Base-by-base conservation (phyloP, 2,113 vertebrate genomes). In the Tautogolabrus adspersus region DNA sequence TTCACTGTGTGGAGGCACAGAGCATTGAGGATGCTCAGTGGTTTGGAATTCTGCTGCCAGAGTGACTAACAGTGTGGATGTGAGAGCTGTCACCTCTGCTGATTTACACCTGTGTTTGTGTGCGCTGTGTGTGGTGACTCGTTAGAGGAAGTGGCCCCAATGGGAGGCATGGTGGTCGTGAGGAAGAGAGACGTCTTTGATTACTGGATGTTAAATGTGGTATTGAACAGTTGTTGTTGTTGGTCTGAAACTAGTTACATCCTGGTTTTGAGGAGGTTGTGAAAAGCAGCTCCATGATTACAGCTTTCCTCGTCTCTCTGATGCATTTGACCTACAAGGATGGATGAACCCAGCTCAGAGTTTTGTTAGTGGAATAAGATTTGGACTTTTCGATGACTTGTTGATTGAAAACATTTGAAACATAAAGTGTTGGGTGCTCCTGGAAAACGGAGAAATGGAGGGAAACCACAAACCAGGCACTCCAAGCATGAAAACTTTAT, bases 51-150 rank as follows among this genome's bases (percentile, higher is more conserved):
- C 22, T 63, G 19, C 66, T 38, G 62, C 46, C 67, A 67, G 44
- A 42, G 61, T 58, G 65, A 66, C 52, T 49, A 76, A 69, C 23
- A 7, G 54, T 74, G 69, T 11, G 52, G n/a, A 56, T 22, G 57
- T 54, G 49, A 67, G 58, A 38, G 81, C 55, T 1, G 57, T 72
- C 73, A 57, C n/a, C 37, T 10, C 3, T 34, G 60, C 55, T 89
- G 81, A 87, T 90, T 87, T 85, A 86, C 75, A 77, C 82, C 63
- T 63, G 66, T 84, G 86, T 87, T 86, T 87, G 60, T 77, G 68
- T 55, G 19, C 49, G 18, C n/a, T 10, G 37, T 75, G 40, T 74
- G 56, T 59, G 55, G 51, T 23, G 30, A 26, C 18, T 13, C 6
- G 4, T 10, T 10, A 56, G 61, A 72, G 21, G 72, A 72, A 37